Evolutionary conservation across 1,140 invertebrate genomes (phyloP).

Genomic region (Ctenoplectra terminalis): DNA sequence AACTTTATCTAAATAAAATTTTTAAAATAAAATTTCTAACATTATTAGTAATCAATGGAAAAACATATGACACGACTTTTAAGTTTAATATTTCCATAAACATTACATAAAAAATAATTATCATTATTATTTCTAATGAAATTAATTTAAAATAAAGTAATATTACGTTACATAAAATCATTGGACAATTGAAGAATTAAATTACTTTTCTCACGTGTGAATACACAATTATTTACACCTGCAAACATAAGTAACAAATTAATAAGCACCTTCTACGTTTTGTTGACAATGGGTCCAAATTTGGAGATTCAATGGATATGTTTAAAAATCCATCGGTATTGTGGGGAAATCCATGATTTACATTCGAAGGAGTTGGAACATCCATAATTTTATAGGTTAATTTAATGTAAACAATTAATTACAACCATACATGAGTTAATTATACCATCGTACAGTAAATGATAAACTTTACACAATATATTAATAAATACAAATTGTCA

Average conservation of each 20-base stretch:
- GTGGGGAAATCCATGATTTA: conserved; percentile 72
- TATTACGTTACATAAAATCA: not conserved
- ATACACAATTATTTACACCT: not conserved
- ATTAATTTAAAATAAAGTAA: not conserved
- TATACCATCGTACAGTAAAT: conserved; percentile 8
- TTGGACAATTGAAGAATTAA: not conserved
- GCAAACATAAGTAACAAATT: conserved; percentile 19
- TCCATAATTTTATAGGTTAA: conserved; percentile 47
- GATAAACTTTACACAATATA: not conserved
- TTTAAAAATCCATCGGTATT: conserved; percentile 75
- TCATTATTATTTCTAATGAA: not conserved
- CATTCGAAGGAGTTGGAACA: conserved; percentile 66
- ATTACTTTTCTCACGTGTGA: not conserved
- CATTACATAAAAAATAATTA: not conserved
- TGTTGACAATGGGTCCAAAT: conserved; percentile 76
- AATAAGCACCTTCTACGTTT: conserved; percentile 79
- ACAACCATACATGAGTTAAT: not conserved
- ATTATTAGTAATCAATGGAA: not conserved
- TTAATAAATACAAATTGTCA: not conserved
- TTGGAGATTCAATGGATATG: conserved; percentile 75
- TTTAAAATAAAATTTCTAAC: no score
- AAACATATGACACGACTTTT: not conserved
- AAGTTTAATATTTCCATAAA: not conserved
- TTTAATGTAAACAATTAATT: conserved; percentile 35
- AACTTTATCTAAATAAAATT: no score